Evolutionary conservation across 2,797 vertebrate genomes (phyloP).

Genomic region (Pseudochirops cupreus): DNA sequence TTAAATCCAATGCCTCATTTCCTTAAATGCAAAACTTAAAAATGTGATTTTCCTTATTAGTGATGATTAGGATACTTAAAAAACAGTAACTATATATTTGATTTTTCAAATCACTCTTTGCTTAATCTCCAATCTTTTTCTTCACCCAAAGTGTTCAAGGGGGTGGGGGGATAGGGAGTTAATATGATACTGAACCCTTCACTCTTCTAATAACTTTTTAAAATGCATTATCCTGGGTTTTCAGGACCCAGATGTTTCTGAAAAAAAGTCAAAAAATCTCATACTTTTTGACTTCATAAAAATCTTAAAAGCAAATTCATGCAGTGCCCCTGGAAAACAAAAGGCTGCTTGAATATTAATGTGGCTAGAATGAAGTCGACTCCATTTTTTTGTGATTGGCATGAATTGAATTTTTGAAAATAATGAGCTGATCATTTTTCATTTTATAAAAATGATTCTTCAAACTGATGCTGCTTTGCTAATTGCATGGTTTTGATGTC

Average conservation of each 20-base stretch:
- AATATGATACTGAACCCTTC: slow-evolving; percentile 15
- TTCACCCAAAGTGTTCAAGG: background rate
- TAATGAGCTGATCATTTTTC: background rate
- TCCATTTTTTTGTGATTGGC: background rate
- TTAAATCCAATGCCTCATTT: background rate
- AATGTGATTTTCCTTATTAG: slow-evolving; percentile 43
- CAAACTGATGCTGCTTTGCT: slow-evolving; percentile 1
- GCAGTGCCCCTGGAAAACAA: background rate
- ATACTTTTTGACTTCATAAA: background rate
- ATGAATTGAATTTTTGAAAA: background rate
- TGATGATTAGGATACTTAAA: slow-evolving; percentile 36
- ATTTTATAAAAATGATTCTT: background rate
- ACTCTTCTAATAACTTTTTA: slow-evolving; percentile 23
- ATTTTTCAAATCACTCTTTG: background rate
- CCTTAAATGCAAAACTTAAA: slow-evolving; percentile 31
- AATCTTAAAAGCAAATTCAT: background rate
- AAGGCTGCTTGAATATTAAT: background rate
- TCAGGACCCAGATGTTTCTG: background rate
- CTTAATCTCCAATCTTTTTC: background rate
- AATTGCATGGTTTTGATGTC: slow-evolving; percentile 56
- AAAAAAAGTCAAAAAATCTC: slow-evolving; percentile 2
- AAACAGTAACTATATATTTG: slow-evolving; percentile 19
- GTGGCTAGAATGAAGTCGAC: background rate
- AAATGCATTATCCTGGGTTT: background rate
- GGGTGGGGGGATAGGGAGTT: background rate